These are phyloP conservation scores for Sarcophaga caerulescens DNA, from an alignment of 2,888 invertebrate species.

Conservation along the genomic window DNA sequence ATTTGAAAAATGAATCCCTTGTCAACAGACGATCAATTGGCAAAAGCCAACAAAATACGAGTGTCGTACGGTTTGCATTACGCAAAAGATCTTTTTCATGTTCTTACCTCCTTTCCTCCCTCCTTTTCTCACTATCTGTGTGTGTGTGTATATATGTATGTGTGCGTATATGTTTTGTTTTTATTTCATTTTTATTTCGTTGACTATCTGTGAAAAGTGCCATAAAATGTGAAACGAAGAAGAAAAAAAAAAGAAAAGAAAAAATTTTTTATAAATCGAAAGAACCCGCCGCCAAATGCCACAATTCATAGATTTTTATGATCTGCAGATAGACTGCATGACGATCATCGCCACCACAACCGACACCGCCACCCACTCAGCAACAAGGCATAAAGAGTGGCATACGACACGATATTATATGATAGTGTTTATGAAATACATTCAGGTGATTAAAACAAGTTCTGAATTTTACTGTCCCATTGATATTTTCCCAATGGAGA, in stretches of 20 bases:
- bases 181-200: conserved; percentile 10
- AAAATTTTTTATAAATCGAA: conserved; percentile 5
- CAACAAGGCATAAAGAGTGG: conserved; percentile 31
- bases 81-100: conserved; percentile 47
- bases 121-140: too few relatives aligned
- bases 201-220: conserved; percentile 39
- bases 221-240: conserved; percentile 10
- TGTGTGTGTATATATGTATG: too few relatives aligned
- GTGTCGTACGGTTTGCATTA: conserved; percentile 26
- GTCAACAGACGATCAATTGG: conserved; percentile 64
- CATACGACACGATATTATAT: not conserved
- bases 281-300: conserved; percentile 34
- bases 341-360: conserved; percentile 51
- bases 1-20: conserved; percentile 61
- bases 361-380: conserved; percentile 52
- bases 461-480: not conserved
- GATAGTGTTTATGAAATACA: too few relatives aligned
- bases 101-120: not conserved
- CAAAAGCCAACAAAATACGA: conserved; percentile 30
- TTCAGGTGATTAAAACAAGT: not conserved
- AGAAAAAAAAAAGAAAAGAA: not conserved
- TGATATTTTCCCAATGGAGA: too few relatives aligned
- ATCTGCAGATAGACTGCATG: conserved; percentile 65
- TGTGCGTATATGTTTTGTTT: not conserved
- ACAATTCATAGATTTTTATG: conserved; percentile 49